Conservation (phyloP, 2,888 invertebrate species). For the Invenusta paracnida region DNA sequence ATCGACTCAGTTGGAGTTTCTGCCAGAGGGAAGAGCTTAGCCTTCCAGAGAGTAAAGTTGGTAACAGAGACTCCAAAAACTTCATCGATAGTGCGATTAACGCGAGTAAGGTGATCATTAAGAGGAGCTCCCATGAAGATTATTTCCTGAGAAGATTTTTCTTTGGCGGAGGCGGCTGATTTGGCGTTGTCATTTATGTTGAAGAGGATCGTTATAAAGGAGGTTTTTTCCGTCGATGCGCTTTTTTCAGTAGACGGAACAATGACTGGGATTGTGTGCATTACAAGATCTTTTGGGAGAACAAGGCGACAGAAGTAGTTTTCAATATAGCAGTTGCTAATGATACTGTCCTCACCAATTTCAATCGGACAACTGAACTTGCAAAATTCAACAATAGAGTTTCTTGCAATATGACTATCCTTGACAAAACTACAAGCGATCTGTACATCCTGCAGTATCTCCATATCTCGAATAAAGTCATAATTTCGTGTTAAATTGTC, state of each 20-base stretch:
- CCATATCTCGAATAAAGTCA: conserved; percentile 50
- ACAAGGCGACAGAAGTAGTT: neutral
- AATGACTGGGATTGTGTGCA: neutral
- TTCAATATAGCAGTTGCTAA: conserved; percentile 55
- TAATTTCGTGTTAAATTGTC: conserved; percentile 53
- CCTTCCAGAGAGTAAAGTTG: neutral
- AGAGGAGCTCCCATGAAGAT: neutral
- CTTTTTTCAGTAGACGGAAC: neutral
- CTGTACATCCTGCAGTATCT: conserved; percentile 51
- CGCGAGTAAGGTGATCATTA: neutral
- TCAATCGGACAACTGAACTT: conserved; percentile 52
- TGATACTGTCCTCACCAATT: conserved; percentile 53
- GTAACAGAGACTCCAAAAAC: neutral
- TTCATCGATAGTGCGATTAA: neutral
- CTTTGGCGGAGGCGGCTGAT: neutral
- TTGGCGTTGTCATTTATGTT: neutral
- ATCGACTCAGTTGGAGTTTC: neutral
- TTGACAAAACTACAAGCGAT: conserved; percentile 54
- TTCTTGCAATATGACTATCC: conserved; percentile 48
- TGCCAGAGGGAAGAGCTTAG: neutral
- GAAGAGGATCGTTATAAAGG: neutral
- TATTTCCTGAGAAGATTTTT: neutral
- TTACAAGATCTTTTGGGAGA: neutral
- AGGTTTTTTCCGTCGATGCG: neutral
- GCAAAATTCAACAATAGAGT: conserved; percentile 59